Conservation (phyloP, 2,797 vertebrate genomes). For the Sebastes umbrosus region DNA sequence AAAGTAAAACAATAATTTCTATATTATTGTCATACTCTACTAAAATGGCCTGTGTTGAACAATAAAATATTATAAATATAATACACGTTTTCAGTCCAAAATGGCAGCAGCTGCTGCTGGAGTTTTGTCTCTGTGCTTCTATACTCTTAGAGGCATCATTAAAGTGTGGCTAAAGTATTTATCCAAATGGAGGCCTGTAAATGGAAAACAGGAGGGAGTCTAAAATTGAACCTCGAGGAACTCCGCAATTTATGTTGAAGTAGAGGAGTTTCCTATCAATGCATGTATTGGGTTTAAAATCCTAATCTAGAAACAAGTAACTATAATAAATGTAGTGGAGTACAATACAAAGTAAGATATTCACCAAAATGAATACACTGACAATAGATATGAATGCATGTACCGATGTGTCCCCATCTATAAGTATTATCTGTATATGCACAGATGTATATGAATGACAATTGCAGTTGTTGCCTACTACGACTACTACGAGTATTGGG, state of each 20-base stretch:
- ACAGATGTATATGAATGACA: too few relatives aligned
- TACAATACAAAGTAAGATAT: background rate
- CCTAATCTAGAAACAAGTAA: background rate
- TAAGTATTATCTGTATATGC: too few relatives aligned
- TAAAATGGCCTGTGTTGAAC: too few relatives aligned
- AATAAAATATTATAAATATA: too few relatives aligned
- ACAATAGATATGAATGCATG: background rate
- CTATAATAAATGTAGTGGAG: background rate
- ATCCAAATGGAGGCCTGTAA: background rate
- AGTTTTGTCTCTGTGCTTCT: too few relatives aligned
- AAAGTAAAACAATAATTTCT: too few relatives aligned
- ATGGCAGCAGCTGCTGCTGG: too few relatives aligned
- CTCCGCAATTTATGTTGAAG: background rate
- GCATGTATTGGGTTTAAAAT: background rate
- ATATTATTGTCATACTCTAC: too few relatives aligned
- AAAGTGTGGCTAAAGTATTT: background rate
- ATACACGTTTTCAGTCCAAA: too few relatives aligned
- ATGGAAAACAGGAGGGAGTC: background rate
- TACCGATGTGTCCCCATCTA: background rate
- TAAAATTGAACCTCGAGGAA: background rate
- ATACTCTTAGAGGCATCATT: background rate
- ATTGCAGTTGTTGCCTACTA: too few relatives aligned
- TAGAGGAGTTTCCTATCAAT: background rate
- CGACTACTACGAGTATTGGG: too few relatives aligned
- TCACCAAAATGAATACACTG: too few relatives aligned